These are phyloP conservation scores for Spizella passerina DNA, from an alignment of 2,797 vertebrate genomes.

Conservation along the genomic window DNA sequence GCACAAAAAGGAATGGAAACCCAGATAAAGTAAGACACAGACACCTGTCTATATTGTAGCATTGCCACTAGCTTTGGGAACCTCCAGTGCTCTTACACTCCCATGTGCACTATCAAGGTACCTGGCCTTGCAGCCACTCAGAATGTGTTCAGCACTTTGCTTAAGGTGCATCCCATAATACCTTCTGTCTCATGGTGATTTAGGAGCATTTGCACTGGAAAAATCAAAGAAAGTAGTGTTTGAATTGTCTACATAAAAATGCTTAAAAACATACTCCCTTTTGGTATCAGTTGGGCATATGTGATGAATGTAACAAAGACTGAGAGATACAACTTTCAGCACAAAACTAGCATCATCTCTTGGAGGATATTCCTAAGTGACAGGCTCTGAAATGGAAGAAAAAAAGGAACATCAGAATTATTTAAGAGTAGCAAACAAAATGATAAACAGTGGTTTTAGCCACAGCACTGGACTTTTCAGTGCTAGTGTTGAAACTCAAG, in stretches of 20 bases:
- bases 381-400: background rate
- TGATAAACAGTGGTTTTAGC: background rate
- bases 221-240: background rate
- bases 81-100: background rate
- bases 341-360: background rate
- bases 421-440: background rate
- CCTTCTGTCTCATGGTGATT: background rate
- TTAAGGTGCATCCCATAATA: background rate
- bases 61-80: background rate
- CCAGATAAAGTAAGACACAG: background rate
- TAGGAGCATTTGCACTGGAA: background rate
- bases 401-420: background rate
- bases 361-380: background rate
- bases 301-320: background rate
- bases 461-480: background rate
- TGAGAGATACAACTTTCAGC: background rate
- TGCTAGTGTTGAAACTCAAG: background rate
- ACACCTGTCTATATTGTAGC: background rate
- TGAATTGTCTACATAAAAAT: background rate
- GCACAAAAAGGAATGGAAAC: background rate
- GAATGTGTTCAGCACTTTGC: background rate
- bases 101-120: background rate
- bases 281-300: background rate
- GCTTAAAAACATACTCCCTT: background rate
- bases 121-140: background rate